phyloP scores from a whole-genome alignment of 1,140 invertebrate genomes.

The Aphelenchoides avenae region DNA sequence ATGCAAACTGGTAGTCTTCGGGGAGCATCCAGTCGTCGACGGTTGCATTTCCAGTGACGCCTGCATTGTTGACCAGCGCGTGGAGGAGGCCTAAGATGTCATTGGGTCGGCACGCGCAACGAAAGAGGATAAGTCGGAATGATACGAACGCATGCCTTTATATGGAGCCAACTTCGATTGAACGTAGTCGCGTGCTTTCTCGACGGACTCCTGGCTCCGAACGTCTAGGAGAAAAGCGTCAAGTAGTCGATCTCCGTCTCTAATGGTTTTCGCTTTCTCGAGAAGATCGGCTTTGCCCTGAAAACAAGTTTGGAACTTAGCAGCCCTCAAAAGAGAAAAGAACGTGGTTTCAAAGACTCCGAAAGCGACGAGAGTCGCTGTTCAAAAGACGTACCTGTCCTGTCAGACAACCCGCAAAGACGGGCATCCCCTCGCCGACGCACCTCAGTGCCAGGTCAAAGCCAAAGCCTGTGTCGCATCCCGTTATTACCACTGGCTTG shows the following conservation, averaged over 20 bases:
- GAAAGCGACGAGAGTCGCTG: not conserved
- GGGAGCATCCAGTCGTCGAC: constrained; percentile 33
- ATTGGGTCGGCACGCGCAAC: too few relatives aligned
- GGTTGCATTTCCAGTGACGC: constrained; percentile 19
- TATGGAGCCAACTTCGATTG: constrained; percentile 4
- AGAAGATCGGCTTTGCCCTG: constrained; percentile 6
- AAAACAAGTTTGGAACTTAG: too few relatives aligned
- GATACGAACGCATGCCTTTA: too few relatives aligned
- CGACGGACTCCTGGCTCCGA: constrained; percentile 27
- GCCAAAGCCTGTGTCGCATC: constrained; percentile 30
- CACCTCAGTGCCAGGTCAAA: constrained; percentile 30
- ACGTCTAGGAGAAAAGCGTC: constrained; percentile 28
- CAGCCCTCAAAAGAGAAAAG: too few relatives aligned
- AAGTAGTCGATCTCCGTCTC: too few relatives aligned
- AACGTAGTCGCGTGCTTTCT: constrained; percentile 32
- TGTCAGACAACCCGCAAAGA: constrained; percentile 40
- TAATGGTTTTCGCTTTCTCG: constrained; percentile 8
- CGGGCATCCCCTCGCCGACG: constrained; percentile 33
- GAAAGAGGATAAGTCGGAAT: too few relatives aligned
- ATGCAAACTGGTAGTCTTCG: constrained; percentile 24
- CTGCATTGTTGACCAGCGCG: constrained; percentile 34
- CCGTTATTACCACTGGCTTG: constrained; percentile 38
- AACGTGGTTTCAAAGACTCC: too few relatives aligned
- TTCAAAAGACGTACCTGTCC: too few relatives aligned
- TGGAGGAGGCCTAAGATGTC: too few relatives aligned